Evolutionary conservation across 2,888 invertebrate genomes (phyloP), one percentile per base, ranked within the genome.

Genomic region (Acleris cristana): DNA sequence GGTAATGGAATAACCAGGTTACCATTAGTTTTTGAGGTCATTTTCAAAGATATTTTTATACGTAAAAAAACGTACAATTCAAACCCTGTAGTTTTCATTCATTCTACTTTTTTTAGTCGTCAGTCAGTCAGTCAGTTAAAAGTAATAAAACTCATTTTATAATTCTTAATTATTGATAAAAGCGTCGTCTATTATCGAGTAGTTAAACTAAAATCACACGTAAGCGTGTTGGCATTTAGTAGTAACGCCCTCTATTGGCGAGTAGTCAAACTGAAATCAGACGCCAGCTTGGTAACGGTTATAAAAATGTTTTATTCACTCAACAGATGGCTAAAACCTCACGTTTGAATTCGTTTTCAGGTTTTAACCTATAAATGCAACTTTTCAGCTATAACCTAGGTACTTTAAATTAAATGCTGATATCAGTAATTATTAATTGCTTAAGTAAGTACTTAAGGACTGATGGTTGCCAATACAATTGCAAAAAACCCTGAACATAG

Each of bases 141-240:
- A 21, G 6, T 26, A 26, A 26, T 6, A 26, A 26, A 26, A 10
- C 10, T 2, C 8, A 8, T 8, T 2, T 8, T 30, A 30, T 10
- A 2, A 10, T 30, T 30, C 30, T 1, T 1, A 30, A 8, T 40
- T 3, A 16, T 23, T 44, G 44, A 16, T 1, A 23, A 30, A 19
- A 56, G 30, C 51, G 55, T 34, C 19, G 12, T 64, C 69, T 70
- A 55, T 54, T 18, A 51, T 16, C 45, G 45, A 61, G 45, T 77
- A 74, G 78, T 54, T 1, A 23, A 71, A 78, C 65, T 69, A 62
- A 3, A 12, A 40, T 40, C 40, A 14, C 1, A 4, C 14, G 34
- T 7, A 40, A 14, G 40, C 0, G 10, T 40, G 12, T 1, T 14
- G 30, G 12, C 21, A 3, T 18, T 48, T 34, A 14, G 4, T 0